A percentile compares a stretch with the other conserved stretches of the same genome.
Evolutionary conservation across 2,797 vertebrate species (phyloP).

Genomic region (Threskiornis aethiopicus): DNA sequence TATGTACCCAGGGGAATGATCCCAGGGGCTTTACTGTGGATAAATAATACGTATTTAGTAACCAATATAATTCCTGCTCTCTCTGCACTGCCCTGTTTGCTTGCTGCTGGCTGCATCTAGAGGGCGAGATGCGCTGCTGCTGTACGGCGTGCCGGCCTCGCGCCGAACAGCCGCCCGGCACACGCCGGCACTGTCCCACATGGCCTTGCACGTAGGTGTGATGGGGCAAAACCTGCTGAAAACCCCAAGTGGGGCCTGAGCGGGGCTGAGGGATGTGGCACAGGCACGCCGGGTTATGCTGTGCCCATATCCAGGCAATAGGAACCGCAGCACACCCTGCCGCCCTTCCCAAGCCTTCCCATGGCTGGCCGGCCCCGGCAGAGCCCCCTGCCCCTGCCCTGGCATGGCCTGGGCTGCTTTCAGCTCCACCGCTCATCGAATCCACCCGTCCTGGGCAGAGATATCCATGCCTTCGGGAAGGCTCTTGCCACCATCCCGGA

Average conservation of each 20-base stretch:
- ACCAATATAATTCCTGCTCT: fast-evolving
- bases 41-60: neutral
- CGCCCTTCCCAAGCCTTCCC: neutral
- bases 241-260: fast-evolving
- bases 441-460: neutral
- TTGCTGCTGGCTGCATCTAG: neutral
- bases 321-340: neutral
- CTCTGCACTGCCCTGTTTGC: neutral
- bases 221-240: neutral
- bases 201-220: neutral
- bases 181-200: fast-evolving
- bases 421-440: fast-evolving
- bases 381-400: neutral
- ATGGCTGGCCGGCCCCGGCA: fast-evolving
- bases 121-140: neutral
- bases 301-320: neutral
- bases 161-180: neutral
- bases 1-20: neutral
- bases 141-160: fast-evolving
- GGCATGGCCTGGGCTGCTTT: neutral
- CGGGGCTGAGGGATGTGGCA: neutral
- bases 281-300: fast-evolving
- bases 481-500: neutral
- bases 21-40: neutral
- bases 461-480: neutral